Evolutionary conservation across 37 sponge, comb jelly and placozoan genomes (phyloP).

Genomic region (Corticium candelabrum): DNA sequence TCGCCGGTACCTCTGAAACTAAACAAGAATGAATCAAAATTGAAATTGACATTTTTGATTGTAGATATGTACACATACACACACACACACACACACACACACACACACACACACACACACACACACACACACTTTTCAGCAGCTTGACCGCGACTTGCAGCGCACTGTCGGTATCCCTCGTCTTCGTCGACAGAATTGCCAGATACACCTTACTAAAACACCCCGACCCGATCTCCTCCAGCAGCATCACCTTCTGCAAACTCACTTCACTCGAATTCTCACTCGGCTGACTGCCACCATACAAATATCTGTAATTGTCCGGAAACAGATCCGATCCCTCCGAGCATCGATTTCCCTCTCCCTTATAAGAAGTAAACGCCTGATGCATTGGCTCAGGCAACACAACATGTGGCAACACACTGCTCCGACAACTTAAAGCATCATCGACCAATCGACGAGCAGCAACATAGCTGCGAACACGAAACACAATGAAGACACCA

Average conservation of each 20-base stretch:
- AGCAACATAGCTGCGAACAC: neutral
- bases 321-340: neutral
- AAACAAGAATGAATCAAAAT: no score
- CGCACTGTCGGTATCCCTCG: neutral
- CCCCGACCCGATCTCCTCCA: neutral
- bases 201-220: neutral
- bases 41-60: neutral
- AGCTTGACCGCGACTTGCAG: neutral
- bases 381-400: no score
- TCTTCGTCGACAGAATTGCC: neutral
- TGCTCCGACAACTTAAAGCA: neutral
- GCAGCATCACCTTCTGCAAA: neutral
- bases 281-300: neutral
- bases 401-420: neutral
- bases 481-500: neutral
- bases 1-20: neutral
- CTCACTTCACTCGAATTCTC: neutral
- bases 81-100: no score
- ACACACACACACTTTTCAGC: neutral
- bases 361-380: no score
- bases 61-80: no score
- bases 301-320: neutral
- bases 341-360: neutral
- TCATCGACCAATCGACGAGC: neutral
- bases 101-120: no score